These are phyloP conservation scores for Drosophila eohydei DNA, from an alignment of 2,888 invertebrate genomes.

Conservation along the genomic window DNA sequence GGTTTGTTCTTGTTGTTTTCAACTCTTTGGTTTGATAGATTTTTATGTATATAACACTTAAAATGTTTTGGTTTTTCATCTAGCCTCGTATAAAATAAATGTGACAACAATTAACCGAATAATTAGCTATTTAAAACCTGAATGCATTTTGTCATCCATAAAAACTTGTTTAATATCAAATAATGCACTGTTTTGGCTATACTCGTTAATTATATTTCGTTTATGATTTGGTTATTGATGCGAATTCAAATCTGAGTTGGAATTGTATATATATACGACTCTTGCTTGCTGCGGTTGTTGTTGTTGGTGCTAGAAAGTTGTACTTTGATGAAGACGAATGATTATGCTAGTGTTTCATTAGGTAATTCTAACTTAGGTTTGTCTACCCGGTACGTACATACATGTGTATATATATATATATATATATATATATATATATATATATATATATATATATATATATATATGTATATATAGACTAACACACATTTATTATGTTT, in stretches of 20 bases:
- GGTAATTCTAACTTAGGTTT: constrained; percentile 55
- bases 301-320: constrained; percentile 63
- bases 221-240: constrained; percentile 56
- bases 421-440: constrained; percentile 20
- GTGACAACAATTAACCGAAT: constrained; percentile 77
- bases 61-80: constrained; percentile 40
- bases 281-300: constrained; percentile 21
- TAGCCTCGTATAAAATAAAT: constrained; percentile 65
- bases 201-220: constrained; percentile 42
- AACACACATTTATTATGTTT: constrained; percentile 28
- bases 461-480: constrained; percentile 11
- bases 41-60: constrained; percentile 73
- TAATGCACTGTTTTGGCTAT: constrained; percentile 73
- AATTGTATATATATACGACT: constrained; percentile 18
- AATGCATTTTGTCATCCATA: constrained; percentile 38
- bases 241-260: constrained; percentile 47
- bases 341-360: constrained; percentile 59
- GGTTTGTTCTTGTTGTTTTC: constrained; percentile 46
- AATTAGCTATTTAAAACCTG: constrained; percentile 77
- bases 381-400: constrained; percentile 35
- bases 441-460: constrained; percentile 13
- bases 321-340: constrained; percentile 76
- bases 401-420: constrained; percentile 17
- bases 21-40: constrained; percentile 71
- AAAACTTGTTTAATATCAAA: constrained; percentile 70